Evolutionary conservation across 2,797 vertebrate species (phyloP).

Genomic region (Rhyacichthys aspro): DNA sequence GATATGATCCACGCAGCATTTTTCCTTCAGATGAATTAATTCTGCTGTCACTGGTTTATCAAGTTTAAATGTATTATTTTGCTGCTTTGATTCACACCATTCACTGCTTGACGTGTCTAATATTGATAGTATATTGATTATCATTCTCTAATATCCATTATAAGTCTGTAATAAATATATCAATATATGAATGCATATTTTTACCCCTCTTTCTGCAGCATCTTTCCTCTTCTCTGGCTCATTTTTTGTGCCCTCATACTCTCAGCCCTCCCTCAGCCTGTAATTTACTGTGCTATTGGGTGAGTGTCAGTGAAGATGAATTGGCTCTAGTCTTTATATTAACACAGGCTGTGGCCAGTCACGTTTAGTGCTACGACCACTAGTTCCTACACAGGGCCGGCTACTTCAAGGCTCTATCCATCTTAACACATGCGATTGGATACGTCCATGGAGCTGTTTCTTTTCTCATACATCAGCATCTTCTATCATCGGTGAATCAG

Average conservation of each 20-base stretch:
- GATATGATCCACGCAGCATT: constrained; percentile 20
- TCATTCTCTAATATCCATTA: constrained; percentile 26
- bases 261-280: constrained; percentile 20
- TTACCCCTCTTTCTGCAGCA: neutral
- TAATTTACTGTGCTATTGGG: constrained; percentile 67
- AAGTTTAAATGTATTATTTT: constrained; percentile 59
- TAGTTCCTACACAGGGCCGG: constrained; percentile 40
- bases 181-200: neutral
- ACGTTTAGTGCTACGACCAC: constrained; percentile 46
- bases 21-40: constrained; percentile 31
- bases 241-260: constrained; percentile 3
- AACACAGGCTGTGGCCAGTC: constrained; percentile 49
- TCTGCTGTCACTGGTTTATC: constrained; percentile 17
- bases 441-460: constrained; percentile 14
- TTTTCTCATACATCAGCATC: constrained; percentile 39
- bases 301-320: constrained; percentile 70
- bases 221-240: constrained; percentile 3
- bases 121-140: constrained; percentile 44
- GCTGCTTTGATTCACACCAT: constrained; percentile 45
- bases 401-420: constrained; percentile 45
- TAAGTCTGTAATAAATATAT: constrained; percentile 15
- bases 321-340: constrained; percentile 52
- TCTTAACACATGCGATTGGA: constrained; percentile 27
- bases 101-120: constrained; percentile 24
- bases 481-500: constrained; percentile 35